Conservation (phyloP, 2,888 invertebrate genomes). For the Malthinus seriepunctatus region DNA sequence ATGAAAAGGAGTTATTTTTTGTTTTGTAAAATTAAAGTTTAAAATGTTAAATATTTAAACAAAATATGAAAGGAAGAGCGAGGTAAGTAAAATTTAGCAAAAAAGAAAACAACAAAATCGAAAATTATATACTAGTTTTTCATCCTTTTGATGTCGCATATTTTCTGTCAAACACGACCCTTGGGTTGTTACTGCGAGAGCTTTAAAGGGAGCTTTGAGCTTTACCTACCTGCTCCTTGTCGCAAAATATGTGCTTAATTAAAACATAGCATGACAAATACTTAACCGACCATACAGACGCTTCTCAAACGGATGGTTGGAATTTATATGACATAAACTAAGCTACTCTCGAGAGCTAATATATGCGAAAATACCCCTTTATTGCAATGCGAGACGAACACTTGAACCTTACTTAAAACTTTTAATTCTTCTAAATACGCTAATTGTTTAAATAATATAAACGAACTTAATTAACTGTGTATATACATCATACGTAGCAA, state of each 20-base stretch:
- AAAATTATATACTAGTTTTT: slow-evolving; percentile 42
- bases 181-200: slow-evolving; percentile 43
- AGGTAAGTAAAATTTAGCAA: neutral
- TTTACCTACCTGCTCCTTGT: slow-evolving; percentile 45
- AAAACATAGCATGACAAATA: slow-evolving; percentile 54
- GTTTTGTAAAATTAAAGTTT: no score
- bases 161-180: slow-evolving; percentile 40
- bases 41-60: no score
- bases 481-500: neutral
- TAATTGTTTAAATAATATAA: no score
- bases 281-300: slow-evolving; percentile 46
- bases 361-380: slow-evolving; percentile 20
- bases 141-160: slow-evolving; percentile 38
- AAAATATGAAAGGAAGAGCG: no score
- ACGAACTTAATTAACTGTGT: neutral
- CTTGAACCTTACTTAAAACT: slow-evolving; percentile 6
- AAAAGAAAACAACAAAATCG: slow-evolving; percentile 32
- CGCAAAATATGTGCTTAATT: slow-evolving; percentile 53
- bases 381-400: slow-evolving; percentile 9
- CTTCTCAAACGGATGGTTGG: slow-evolving; percentile 31
- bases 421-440: neutral
- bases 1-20: no score
- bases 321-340: slow-evolving; percentile 27
- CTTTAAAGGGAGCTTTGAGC: slow-evolving; percentile 42
- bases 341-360: slow-evolving; percentile 19